Percentiles rank a stretch among this genome's conserved stretches.
These are phyloP conservation scores for Platygyra sinensis DNA, from an alignment of 64 coral and sea anemone genomes.

Conservation along the genomic window DNA sequence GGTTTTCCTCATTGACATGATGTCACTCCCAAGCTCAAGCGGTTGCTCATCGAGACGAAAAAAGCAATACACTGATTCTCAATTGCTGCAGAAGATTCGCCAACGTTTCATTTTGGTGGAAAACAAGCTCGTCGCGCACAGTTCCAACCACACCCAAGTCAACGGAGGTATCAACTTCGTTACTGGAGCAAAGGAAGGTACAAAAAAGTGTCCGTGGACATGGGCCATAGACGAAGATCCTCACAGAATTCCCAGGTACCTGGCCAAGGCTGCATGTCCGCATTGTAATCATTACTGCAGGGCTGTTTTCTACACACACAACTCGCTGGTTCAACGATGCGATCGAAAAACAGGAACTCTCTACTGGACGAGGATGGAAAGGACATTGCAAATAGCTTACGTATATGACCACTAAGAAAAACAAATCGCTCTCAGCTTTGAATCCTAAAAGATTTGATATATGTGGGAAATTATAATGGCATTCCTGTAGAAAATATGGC, in stretches of 20 bases:
- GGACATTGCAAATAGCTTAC: conserved; percentile 4
- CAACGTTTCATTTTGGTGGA: not conserved
- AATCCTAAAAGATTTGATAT: too few species aligned
- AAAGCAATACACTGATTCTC: conserved; percentile 7
- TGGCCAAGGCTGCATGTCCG: conserved; percentile 14
- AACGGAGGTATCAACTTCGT: not conserved
- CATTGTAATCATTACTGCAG: not conserved
- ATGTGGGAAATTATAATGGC: too few species aligned
- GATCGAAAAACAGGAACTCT: not conserved
- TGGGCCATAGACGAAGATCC: conserved; percentile 3
- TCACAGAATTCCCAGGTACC: conserved; percentile 7
- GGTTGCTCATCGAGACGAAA: not conserved
- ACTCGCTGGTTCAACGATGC: conserved; percentile 32
- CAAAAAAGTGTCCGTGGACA: not conserved
- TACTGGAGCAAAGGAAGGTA: not conserved
- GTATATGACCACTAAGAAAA: not conserved
- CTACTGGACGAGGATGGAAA: conserved; percentile 13
- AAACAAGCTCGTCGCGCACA: not conserved
- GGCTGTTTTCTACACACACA: not conserved
- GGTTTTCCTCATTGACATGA: not conserved
- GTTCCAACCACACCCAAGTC: not conserved
- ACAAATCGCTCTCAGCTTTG: too few species aligned
- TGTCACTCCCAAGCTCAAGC: not conserved
- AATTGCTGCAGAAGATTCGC: not conserved
- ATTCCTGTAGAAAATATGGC: too few species aligned